Base-by-base conservation (phyloP, 2,797 vertebrate genomes). In the Melanogrammus aeglefinus region DNA sequence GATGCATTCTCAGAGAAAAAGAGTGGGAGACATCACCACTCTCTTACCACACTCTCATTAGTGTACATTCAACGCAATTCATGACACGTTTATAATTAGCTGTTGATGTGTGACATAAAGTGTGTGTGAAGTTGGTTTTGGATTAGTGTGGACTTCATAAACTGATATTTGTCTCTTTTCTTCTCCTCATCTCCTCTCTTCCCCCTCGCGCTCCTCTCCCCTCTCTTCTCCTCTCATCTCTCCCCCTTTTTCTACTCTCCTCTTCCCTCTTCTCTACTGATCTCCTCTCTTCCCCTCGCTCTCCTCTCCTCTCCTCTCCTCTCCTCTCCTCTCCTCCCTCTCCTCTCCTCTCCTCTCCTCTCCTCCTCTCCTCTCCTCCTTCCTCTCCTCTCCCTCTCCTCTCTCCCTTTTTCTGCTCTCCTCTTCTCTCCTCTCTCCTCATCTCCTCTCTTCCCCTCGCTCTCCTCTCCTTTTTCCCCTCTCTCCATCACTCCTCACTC, bases 381-480 rank as follows among this genome's bases (percentile, higher is more conserved):
- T 81, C 72, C 18, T 29, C 75, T 78, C n/a, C 69, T 21, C 80
- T 73, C 76, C 63, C n/a, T 51, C 1, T 51, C 47, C 47, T 51
- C 47, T 4, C 47, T 21, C 18, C 47, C 18, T 31, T 31, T 31
- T 31, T 31, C 31, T 31, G 31, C 31, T 31, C 31, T 31, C 31
- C 1, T 31, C 47, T 51, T 21, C 47, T 51, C 47, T 51, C 47
- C 7, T 21, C 47, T 6, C 6, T 21, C 10, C 44, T 21, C 47
- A 4, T 18, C 18, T 21, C 18, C 16, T 51, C 44, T 21, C 47
- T 21, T 18, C 18, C 47, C 16, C 47, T 21, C 73, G 51, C 73
- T 72, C 71, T 75, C 72, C 76, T 47, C 44, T 76, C 47, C 33
- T 69, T n/a, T 72, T 73, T 81, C 72, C 18, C 33, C 75, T 78